These are phyloP conservation scores for Synergus itoensis DNA, from an alignment of 2,888 invertebrate genomes.

Conservation along the genomic window DNA sequence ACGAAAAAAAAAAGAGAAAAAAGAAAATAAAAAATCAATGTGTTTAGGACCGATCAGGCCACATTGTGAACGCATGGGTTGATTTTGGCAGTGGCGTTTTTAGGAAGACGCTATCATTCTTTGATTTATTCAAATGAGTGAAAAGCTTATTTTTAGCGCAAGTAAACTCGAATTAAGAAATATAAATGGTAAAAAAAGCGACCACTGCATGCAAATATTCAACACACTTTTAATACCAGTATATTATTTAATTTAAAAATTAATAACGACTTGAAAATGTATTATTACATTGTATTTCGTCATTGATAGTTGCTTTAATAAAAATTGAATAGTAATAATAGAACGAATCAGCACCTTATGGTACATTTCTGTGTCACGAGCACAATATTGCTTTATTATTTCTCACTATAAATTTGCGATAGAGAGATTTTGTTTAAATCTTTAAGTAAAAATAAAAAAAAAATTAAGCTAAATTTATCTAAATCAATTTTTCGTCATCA, in stretches of 20 bases:
- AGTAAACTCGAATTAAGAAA: background rate
- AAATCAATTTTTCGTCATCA: constrained; percentile 10
- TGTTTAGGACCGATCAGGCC: constrained; percentile 14
- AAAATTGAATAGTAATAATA: constrained; percentile 22
- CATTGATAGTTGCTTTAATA: background rate
- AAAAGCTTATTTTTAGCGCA: background rate
- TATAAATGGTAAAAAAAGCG: background rate
- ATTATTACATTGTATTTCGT: background rate
- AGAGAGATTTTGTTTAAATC: background rate
- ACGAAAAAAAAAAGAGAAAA: constrained; percentile 15
- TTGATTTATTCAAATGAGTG: background rate
- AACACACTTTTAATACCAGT: background rate
- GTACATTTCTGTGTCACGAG: background rate
- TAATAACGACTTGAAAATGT: background rate
- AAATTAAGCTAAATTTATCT: background rate
- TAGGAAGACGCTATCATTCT: constrained; percentile 13
- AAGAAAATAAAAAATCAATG: background rate
- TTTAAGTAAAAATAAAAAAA: background rate
- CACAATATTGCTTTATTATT: constrained; percentile 2
- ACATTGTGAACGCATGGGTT: constrained; percentile 35
- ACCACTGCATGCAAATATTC: background rate
- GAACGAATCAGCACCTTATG: constrained; percentile 13
- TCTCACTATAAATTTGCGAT: background rate
- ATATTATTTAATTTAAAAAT: background rate
- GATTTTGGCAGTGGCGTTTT: constrained; percentile 36